Evolutionary conservation across 2,113 vertebrate species (phyloP), one percentile per base, ranked within the genome.

Genomic region (Poeciliopsis prolifica): DNA sequence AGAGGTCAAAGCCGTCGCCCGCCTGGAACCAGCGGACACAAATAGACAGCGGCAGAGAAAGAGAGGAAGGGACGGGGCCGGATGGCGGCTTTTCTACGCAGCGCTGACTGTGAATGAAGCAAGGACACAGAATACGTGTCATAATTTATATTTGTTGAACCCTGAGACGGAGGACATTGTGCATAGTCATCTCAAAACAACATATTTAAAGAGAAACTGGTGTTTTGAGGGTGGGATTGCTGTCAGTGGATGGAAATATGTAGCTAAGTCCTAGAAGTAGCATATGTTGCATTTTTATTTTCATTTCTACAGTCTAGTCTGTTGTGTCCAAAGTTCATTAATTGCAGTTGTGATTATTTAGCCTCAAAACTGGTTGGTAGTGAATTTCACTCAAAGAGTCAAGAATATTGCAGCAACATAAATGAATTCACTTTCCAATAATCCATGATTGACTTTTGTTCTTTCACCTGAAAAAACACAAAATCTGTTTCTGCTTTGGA

Each of bases 31-130:
- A 92, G 89, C 86, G 88, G 78, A 77, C 88, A 1, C 40, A 93
- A 92, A 93, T 89, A 92, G 87, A 88, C 81, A 82, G 71, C n/a
- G 44, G 61, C 63, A 86, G 72, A 78, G 86, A 87, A 88, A 90
- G 87, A 84, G 75, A 83, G 82, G 88, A 88, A 88, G 82, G 79
- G 82, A 84, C 65, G 74, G 29, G 44, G 75, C 67, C 70, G 72
- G 75, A 86, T 79, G 71, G 76, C 77, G 70, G 74, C 68, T 72
- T 72, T 72, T 87, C 40, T 44, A 74, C 68, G 79, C 77, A 75
- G 77, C 44, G 22, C 70, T 30, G 65, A 62, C 60, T 37, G 54
- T 72, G 63, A 70, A 65, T 15, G 42, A 66, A 66, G 72, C 44
- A 35, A 37, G 42, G 61, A 81, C 71, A 29, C 67, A 8, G 24